Percentiles rank a stretch among this genome's conserved stretches.
Conservation (phyloP, 1,140 invertebrate species). For the Drosophila nasuta region DNA sequence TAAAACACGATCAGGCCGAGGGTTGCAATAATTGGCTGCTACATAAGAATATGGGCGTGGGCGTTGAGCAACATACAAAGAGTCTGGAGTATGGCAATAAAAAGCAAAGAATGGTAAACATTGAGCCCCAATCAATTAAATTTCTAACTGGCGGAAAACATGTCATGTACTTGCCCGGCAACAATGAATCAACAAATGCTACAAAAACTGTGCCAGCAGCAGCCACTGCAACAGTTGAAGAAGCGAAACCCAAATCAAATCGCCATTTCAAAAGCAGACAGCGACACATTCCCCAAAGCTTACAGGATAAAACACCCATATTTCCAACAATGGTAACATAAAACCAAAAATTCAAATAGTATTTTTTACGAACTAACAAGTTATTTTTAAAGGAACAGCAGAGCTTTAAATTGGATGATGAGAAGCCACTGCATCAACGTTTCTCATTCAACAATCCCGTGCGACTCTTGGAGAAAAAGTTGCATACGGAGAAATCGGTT, state of each 20-base stretch:
- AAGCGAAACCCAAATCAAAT: constrained; percentile 56
- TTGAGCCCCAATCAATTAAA: constrained; percentile 59
- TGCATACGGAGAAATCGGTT: constrained; percentile 90
- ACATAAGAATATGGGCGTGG: constrained; percentile 37
- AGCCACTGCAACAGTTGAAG: not conserved
- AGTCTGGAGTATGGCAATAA: constrained; percentile 31
- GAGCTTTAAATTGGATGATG: constrained; percentile 28
- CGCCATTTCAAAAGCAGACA: constrained; percentile 75
- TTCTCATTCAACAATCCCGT: constrained; percentile 94
- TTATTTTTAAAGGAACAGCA: constrained; percentile 22
- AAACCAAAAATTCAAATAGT: not conserved
- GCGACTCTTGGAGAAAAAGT: constrained; percentile 90
- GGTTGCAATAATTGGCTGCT: constrained; percentile 88
- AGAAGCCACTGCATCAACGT: constrained; percentile 84
- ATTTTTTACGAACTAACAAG: constrained; percentile 2
- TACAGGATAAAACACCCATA: constrained; percentile 56
- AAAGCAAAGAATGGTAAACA: constrained; percentile 24
- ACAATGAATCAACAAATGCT: constrained; percentile 10
- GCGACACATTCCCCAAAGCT: constrained; percentile 43
- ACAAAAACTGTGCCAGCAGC: constrained; percentile 17
- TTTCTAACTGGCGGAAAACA: constrained; percentile 86
- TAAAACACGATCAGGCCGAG: not conserved
- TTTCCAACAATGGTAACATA: constrained; percentile 39
- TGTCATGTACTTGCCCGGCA: constrained; percentile 92
- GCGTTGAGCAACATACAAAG: constrained; percentile 26